Evolutionary conservation across 2,797 vertebrate species (phyloP).

Genomic region (Tangara arthus): DNA sequence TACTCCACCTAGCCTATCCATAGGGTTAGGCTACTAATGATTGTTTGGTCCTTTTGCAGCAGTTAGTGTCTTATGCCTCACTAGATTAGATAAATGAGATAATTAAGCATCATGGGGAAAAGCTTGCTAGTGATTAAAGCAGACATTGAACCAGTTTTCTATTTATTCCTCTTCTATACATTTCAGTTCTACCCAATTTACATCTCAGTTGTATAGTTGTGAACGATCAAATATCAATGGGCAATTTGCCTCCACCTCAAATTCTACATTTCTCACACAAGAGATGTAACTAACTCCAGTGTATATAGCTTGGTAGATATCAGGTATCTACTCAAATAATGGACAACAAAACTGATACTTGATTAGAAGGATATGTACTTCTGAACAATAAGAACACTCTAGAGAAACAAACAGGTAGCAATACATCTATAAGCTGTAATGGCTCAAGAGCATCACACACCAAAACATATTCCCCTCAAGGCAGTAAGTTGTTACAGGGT

Average conservation of each 20-base stretch:
- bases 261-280: neutral
- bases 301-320: neutral
- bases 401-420: neutral
- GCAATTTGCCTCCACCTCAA: neutral
- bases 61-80: conserved; percentile 45
- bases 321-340: neutral
- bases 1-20: neutral
- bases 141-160: neutral
- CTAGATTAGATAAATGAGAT: conserved; percentile 59
- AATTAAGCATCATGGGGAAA: conserved; percentile 31
- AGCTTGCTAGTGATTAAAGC: conserved; percentile 33
- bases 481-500: rapidly evolving
- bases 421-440: neutral
- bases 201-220: neutral
- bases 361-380: neutral
- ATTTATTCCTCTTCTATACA: neutral
- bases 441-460: neutral
- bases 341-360: neutral
- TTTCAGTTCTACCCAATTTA: neutral
- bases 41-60: neutral
- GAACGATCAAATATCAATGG: neutral
- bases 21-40: neutral
- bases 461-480: neutral
- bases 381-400: neutral
- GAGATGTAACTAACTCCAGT: neutral